Evolutionary conservation across 2,888 invertebrate species (phyloP).

Genomic region (Neria commutata): DNA sequence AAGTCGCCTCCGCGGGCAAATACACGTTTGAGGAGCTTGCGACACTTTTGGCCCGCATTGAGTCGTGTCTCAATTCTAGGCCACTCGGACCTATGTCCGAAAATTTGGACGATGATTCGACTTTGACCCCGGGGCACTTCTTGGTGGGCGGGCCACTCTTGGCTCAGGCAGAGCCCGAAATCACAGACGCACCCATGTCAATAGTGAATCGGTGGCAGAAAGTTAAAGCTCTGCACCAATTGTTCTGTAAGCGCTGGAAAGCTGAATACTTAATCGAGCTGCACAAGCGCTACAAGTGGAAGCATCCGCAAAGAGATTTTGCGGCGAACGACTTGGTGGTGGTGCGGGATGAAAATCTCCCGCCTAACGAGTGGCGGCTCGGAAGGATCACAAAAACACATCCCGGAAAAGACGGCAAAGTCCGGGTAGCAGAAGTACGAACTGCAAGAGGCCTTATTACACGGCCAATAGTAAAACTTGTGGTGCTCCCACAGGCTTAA

Average conservation of each 20-base stretch:
- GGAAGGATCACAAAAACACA: not conserved
- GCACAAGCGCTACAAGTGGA: constrained; percentile 14
- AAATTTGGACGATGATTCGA: not conserved
- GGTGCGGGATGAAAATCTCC: not conserved
- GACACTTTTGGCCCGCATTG: not conserved
- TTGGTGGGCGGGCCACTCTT: not conserved
- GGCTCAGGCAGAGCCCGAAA: not conserved
- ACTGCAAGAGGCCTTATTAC: not conserved
- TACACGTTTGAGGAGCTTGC: constrained; percentile 1
- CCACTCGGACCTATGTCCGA: not conserved
- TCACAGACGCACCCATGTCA: too few species aligned
- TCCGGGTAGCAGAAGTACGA: not conserved
- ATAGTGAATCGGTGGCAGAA: not conserved
- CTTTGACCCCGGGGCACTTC: not conserved
- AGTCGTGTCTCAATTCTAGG: not conserved
- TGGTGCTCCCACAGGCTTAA: constrained; percentile 8
- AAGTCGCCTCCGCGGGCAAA: not conserved
- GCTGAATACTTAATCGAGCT: constrained; percentile 10
- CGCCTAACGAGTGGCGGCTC: not conserved
- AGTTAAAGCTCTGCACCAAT: constrained; percentile 6
- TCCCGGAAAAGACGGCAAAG: not conserved
- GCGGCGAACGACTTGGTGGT: constrained; percentile 2
- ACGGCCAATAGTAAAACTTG: not conserved
- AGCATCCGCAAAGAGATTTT: constrained; percentile 3
- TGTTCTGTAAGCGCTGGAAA: constrained; percentile 8